These are phyloP conservation scores for Tragelaphus strepsiceros DNA, from an alignment of 2,113 vertebrate genomes.

Conservation along the genomic window DNA sequence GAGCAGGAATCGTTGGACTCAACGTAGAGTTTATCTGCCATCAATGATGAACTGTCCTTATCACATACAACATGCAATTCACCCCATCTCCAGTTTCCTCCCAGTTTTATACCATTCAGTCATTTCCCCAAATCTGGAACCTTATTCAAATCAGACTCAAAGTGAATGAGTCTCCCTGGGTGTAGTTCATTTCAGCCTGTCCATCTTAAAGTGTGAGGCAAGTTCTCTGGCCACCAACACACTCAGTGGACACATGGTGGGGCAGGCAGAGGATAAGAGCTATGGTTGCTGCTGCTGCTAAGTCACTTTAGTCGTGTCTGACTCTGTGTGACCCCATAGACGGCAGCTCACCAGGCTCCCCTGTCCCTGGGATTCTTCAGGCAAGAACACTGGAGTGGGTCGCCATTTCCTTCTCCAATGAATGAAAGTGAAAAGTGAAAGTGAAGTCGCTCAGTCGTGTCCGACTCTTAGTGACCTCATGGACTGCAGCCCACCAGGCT, in stretches of 20 bases:
- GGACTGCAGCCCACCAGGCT: no score
- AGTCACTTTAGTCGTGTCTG: no score
- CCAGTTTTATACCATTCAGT: background rate
- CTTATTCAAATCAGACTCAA: background rate
- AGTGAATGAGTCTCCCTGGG: background rate
- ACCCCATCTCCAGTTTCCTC: background rate
- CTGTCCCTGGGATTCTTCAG: no score
- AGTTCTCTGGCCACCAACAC: background rate
- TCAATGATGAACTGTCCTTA: background rate
- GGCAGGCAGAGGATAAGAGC: background rate
- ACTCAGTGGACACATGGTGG: fast-evolving
- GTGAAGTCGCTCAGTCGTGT: no score
- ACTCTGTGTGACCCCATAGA: no score
- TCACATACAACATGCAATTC: background rate
- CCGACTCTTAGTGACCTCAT: no score
- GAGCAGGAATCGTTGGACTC: background rate
- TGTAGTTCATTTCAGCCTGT: background rate
- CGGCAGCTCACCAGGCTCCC: no score
- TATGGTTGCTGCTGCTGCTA: background rate
- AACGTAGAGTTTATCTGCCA: fast-evolving
- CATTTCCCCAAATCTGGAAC: background rate
- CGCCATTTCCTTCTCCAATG: no score
- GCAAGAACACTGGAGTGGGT: no score
- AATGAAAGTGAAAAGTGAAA: no score
- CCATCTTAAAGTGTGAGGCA: background rate